Base-by-base conservation (phyloP, 2,888 invertebrate species). In the Galeopsomyia nigrocyanea region DNA sequence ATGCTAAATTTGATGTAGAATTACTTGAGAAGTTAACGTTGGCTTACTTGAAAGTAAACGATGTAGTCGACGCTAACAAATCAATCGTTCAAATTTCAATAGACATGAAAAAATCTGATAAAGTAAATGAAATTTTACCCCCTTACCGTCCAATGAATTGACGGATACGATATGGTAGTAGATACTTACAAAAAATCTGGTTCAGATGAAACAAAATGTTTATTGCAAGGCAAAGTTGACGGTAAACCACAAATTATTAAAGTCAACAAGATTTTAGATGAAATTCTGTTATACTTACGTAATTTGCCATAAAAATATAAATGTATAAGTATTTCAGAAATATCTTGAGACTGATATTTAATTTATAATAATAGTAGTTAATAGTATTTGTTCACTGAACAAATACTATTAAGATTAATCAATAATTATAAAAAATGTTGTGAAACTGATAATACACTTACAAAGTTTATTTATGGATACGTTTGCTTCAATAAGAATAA, bases 1-100 rank as follows among this genome's bases (percentile, higher is more conserved):
- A 69, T 69, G 69, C 62, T 22, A 6, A n/a, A 14, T 61, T 56
- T 39, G 69, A 62, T 39, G 56, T 63, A 3, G 16, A 9, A 14
- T 50, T 68, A 14, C 47, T 68, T 47, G 61, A 68, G 26, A 61
- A 68, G 17, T 31, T 55, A 7, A 17, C 53, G 6, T 19, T 16
- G 2, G 22, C 16, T 16, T 67, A 50, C 31, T 31, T 58, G 50
- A 2, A 16, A 16, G 10, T 26, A 14, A n/a, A 58, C 50, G 50
- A 47, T 0, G 22, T 67, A 14, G n/a, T 58, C 14, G 22, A 66
- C 3, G 19, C 13, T 47, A 5, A 19, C 21, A 56, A 57, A 16
- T 47, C 57, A 47, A 21, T 57, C 47, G 6, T 16, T 7, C 19
- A 56, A 14, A 22, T 66, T 56, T 3, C 9, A 31, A n/a, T 31